These are phyloP conservation scores for Diacarnus erythraeanus DNA, from an alignment of 37 sponge, comb jelly and placozoan genomes.

Conservation along the genomic window DNA sequence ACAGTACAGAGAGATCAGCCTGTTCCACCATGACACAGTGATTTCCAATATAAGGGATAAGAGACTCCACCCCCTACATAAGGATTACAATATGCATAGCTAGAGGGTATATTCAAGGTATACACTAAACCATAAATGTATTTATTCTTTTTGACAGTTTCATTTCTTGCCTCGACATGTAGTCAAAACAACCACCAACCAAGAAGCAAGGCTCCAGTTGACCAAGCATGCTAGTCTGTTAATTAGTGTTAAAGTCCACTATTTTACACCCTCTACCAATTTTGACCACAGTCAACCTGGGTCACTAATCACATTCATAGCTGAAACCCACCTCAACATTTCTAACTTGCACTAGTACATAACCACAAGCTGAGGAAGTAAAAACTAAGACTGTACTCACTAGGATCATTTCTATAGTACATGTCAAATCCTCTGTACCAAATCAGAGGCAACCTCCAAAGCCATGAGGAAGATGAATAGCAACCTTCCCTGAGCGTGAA, in stretches of 20 bases:
- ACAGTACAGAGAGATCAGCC: conserved; percentile 37
- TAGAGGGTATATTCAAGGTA: no score
- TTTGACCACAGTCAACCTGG: no score
- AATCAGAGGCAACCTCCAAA: conserved; percentile 82
- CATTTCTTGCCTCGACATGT: no score
- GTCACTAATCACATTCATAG: no score
- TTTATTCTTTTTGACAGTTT: no score
- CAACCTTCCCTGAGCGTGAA: conserved; percentile 71
- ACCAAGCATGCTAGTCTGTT: neutral
- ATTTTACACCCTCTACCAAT: no score
- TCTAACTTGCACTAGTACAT: neutral
- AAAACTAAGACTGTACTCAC: conserved; percentile 94
- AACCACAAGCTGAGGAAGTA: neutral
- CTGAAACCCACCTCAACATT: neutral
- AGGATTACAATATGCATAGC: neutral
- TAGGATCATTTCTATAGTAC: conserved; percentile 99
- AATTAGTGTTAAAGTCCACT: no score
- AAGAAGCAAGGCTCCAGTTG: conserved; percentile 5
- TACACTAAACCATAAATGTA: no score
- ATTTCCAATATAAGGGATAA: conserved; percentile 48
- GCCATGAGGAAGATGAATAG: conserved; percentile 89
- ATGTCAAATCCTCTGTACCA: conserved; percentile 90
- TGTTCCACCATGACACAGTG: conserved; percentile 36
- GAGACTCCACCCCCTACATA: conserved; percentile 47
- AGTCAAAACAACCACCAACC: neutral